A percentile compares a stretch with the other conserved stretches of the same genome.
These are phyloP conservation scores for Aeoliscus strigatus DNA, from an alignment of 2,797 vertebrate genomes.

Conservation along the genomic window DNA sequence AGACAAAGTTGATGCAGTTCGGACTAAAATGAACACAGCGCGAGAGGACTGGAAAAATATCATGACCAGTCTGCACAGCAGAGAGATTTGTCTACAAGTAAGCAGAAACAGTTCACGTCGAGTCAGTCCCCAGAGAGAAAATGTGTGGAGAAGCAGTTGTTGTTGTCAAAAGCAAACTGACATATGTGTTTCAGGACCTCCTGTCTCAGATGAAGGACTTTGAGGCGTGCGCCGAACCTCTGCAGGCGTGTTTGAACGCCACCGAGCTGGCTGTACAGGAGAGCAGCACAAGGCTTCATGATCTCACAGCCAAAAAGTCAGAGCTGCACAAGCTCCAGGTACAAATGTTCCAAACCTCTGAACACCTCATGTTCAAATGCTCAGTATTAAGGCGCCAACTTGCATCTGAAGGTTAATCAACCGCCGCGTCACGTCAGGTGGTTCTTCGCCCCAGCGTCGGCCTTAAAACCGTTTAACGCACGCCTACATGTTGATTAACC, in stretches of 20 bases:
- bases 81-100: conserved; percentile 84
- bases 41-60: conserved; percentile 90
- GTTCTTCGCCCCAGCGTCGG: no score
- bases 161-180: no score
- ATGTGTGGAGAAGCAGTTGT: not conserved
- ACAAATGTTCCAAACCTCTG: conserved; percentile 6
- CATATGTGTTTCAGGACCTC: conserved; percentile 73
- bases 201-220: conserved; percentile 91
- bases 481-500: no score
- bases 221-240: conserved; percentile 83
- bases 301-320: conserved; percentile 84
- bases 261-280: conserved; percentile 80
- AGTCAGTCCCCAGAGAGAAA: not conserved
- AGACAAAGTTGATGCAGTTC: conserved; percentile 79
- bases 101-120: not conserved
- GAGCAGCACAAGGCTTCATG: conserved; percentile 81
- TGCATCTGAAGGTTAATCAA: no score
- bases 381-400: conserved; percentile 3
- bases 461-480: no score
- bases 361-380: conserved; percentile 5
- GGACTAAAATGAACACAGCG: conserved; percentile 73
- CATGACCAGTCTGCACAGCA: conserved; percentile 83
- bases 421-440: no score
- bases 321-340: conserved; percentile 93
- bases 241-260: conserved; percentile 81